phyloP scores from a whole-genome alignment of 2,888 invertebrate species.

The Athripsodes cinereus region DNA sequence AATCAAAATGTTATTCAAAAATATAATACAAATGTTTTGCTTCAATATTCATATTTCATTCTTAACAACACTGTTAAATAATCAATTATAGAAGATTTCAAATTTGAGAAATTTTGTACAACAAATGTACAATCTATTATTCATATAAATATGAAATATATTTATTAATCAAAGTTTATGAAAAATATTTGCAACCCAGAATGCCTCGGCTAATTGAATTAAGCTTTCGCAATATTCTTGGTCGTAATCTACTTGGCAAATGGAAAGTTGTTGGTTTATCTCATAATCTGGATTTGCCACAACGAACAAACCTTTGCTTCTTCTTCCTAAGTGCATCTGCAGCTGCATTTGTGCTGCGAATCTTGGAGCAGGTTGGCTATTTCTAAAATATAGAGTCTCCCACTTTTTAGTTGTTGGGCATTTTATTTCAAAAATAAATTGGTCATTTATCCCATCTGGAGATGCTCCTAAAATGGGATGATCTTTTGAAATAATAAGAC shows the following conservation, averaged over 20 bases:
- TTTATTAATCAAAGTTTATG: neutral
- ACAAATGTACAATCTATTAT: neutral
- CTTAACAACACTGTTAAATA: too few relatives aligned
- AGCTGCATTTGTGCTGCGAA: slow-evolving; percentile 1
- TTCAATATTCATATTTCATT: too few relatives aligned
- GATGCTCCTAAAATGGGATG: slow-evolving; percentile 5
- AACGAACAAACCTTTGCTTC: neutral
- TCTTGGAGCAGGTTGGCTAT: neutral
- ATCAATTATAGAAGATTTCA: too few relatives aligned
- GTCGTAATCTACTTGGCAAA: neutral
- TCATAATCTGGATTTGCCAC: slow-evolving; percentile 1
- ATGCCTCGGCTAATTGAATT: neutral
- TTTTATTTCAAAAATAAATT: neutral
- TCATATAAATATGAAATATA: neutral
- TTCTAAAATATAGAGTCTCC: neutral
- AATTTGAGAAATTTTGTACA: too few relatives aligned
- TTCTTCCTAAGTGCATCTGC: neutral
- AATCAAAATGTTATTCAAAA: too few relatives aligned
- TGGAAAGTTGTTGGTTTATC: neutral
- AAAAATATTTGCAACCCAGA: neutral
- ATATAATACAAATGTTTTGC: too few relatives aligned
- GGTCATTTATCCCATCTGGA: neutral
- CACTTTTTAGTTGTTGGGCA: neutral
- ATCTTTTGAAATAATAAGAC: neutral
- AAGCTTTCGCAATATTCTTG: neutral